Percentiles rank a stretch among this genome's conserved stretches.
Evolutionary conservation across 1,140 invertebrate species (phyloP).

Genomic region (Apis laboriosa): DNA sequence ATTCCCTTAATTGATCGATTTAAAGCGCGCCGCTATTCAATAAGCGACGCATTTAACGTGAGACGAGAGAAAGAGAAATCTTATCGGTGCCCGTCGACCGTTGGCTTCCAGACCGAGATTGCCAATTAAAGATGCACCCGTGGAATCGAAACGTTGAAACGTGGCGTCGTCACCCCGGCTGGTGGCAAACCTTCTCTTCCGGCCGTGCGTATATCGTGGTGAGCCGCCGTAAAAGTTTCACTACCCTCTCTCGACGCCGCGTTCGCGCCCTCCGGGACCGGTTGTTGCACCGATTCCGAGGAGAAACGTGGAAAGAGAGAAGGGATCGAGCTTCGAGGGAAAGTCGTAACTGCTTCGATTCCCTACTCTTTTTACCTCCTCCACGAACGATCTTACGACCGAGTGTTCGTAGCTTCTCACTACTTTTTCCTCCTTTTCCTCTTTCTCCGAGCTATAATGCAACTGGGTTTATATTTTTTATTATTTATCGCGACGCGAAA

Average conservation of each 20-base stretch:
- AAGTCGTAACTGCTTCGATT: constrained; percentile 64
- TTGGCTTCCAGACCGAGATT: constrained; percentile 5
- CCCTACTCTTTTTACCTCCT: background rate
- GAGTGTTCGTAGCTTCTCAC: too few species aligned
- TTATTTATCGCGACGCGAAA: too few species aligned
- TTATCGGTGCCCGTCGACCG: constrained; percentile 5
- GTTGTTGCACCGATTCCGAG: constrained; percentile 4
- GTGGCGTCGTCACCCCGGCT: background rate
- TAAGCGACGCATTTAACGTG: constrained; percentile 26
- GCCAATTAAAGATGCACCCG: constrained; percentile 38
- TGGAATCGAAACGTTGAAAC: background rate
- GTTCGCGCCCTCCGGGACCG: background rate
- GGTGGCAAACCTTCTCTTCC: background rate
- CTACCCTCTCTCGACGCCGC: constrained; percentile 49
- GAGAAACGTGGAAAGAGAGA: background rate
- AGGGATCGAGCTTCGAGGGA: constrained; percentile 35
- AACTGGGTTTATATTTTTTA: too few species aligned
- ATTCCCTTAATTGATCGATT: constrained; percentile 9
- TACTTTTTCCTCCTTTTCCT: background rate
- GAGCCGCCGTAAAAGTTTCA: constrained; percentile 60
- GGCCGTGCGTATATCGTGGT: constrained; percentile 10
- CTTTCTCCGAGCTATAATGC: background rate
- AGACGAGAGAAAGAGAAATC: background rate
- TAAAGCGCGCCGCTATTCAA: background rate
- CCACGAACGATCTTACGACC: too few species aligned